These are phyloP conservation scores for Zaprionus camerounensis DNA, from an alignment of 1,140 invertebrate species.

Conservation along the genomic window DNA sequence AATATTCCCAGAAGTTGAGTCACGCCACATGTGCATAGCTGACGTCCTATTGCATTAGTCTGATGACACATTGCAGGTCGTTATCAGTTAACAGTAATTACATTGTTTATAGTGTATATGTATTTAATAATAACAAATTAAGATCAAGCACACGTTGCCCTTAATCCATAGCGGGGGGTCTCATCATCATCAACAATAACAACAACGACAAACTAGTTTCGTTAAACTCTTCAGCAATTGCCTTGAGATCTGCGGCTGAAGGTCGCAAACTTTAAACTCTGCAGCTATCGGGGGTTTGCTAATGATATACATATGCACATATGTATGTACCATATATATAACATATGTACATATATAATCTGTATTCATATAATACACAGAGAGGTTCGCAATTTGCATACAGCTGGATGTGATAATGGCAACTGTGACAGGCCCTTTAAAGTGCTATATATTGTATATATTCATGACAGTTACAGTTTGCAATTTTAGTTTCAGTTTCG, in stretches of 20 bases:
- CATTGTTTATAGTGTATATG: background rate
- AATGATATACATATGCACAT: background rate
- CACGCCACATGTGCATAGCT: background rate
- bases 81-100: background rate
- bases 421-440: background rate
- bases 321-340: background rate
- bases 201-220: background rate
- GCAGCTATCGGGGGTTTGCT: background rate
- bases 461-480: background rate
- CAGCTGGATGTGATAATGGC: background rate
- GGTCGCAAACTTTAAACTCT: background rate
- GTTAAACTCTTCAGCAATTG: background rate
- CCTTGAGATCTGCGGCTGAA: constrained; percentile 1
- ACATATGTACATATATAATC: constrained; percentile 8
- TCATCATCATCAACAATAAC: background rate
- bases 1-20: background rate
- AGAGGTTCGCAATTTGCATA: background rate
- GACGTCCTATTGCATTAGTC: background rate
- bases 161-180: background rate
- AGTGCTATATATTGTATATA: background rate
- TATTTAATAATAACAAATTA: no score
- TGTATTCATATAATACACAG: background rate
- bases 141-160: background rate
- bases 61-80: background rate
- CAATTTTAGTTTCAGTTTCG: background rate